A percentile compares a stretch with the other conserved stretches of the same genome.
Conservation (phyloP, 2,797 vertebrate species). For the Scomberomorus guttatus region DNA sequence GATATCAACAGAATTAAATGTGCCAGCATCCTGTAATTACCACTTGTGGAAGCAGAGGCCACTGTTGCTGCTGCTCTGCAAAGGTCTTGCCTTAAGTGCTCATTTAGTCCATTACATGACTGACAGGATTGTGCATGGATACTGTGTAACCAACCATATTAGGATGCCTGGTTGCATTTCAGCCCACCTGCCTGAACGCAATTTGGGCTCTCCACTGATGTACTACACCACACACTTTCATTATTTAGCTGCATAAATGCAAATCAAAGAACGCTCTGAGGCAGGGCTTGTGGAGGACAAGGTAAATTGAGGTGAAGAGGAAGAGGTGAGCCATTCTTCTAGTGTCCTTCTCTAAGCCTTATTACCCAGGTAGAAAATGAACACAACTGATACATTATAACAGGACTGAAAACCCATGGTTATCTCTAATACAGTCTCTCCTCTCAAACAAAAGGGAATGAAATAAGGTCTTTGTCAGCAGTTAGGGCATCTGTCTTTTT, state of each 20-base stretch:
- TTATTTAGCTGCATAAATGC: slow-evolving; percentile 78
- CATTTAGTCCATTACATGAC: slow-evolving; percentile 41
- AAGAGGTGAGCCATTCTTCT: slow-evolving; percentile 68
- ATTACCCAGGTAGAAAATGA: slow-evolving; percentile 67
- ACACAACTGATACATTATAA: slow-evolving; percentile 67
- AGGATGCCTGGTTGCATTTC: slow-evolving; percentile 47
- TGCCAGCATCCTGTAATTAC: background rate
- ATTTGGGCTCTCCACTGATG: slow-evolving; percentile 52
- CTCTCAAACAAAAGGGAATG: slow-evolving; percentile 70
- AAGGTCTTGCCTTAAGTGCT: slow-evolving; percentile 12
- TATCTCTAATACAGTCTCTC: slow-evolving; percentile 76
- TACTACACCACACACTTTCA: slow-evolving; percentile 65
- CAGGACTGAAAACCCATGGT: slow-evolving; percentile 45
- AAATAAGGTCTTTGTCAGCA: slow-evolving; percentile 84
- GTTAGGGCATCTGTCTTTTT: slow-evolving; percentile 72
- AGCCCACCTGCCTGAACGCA: slow-evolving; percentile 39
- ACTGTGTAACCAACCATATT: slow-evolving; percentile 42
- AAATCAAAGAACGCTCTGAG: slow-evolving; percentile 68
- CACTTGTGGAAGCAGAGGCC: background rate
- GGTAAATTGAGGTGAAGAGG: slow-evolving; percentile 69
- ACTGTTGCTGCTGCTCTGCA: background rate
- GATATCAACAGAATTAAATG: background rate
- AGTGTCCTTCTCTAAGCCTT: slow-evolving; percentile 64
- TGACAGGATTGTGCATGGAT: slow-evolving; percentile 33
- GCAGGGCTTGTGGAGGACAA: slow-evolving; percentile 57